These are phyloP conservation scores for Scolopax bukidnonensis DNA, from an alignment of 2,797 vertebrate genomes.

Conservation along the genomic window DNA sequence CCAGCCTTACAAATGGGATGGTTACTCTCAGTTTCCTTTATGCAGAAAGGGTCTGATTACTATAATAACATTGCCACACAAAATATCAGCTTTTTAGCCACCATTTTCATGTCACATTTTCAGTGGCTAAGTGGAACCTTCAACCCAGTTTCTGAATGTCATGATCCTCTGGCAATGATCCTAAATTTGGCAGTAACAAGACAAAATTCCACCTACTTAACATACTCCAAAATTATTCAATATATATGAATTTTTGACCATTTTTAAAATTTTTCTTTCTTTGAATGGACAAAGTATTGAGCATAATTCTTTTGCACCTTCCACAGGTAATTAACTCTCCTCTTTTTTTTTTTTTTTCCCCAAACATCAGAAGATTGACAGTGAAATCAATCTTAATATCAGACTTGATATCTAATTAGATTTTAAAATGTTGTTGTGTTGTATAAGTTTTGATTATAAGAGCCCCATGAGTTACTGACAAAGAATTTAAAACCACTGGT, in stretches of 20 bases:
- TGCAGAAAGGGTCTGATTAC: not conserved
- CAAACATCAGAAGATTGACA: not conserved
- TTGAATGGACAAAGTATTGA: not conserved
- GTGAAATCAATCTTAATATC: not conserved
- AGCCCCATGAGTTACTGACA: not conserved
- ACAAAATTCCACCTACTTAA: not conserved
- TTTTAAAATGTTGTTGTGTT: not conserved
- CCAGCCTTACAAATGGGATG: not conserved
- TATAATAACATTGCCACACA: not conserved
- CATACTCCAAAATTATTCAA: not conserved
- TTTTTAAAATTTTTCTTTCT: not conserved
- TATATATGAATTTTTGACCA: not conserved
- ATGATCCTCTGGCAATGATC: not conserved
- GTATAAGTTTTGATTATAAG: not conserved
- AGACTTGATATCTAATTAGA: not conserved
- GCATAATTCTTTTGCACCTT: not conserved
- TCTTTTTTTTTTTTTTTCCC: rapidly evolving
- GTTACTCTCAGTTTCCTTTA: not conserved
- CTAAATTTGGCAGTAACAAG: not conserved
- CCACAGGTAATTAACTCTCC: not conserved
- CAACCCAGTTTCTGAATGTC: not conserved
- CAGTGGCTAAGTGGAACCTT: not conserved
- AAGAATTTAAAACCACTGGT: not conserved
- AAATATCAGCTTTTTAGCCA: not conserved
- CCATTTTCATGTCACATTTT: not conserved